Conservation (phyloP, 2,888 invertebrate genomes). For the Loripinus fragilis region DNA sequence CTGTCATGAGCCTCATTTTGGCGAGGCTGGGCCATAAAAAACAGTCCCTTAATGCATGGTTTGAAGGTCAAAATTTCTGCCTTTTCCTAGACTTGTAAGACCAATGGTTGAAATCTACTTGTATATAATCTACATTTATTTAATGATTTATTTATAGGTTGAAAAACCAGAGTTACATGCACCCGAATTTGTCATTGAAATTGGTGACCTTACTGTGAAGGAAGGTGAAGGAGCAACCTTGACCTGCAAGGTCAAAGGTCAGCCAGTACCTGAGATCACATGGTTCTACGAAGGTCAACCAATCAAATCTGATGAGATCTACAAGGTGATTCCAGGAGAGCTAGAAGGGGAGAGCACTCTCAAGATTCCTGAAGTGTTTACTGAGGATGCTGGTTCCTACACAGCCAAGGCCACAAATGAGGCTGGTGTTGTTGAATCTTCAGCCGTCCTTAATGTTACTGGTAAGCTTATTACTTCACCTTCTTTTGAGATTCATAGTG, state of each 20-base stretch:
- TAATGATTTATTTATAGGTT: conserved; percentile 41
- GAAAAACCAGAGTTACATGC: conserved; percentile 62
- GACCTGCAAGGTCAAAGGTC: conserved; percentile 81
- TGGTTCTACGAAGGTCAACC: conserved; percentile 93
- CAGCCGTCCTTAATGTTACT: conserved; percentile 89
- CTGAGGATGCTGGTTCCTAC: conserved; percentile 90
- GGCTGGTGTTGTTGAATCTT: conserved; percentile 90
- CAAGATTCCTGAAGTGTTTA: conserved; percentile 87
- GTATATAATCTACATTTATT: too few species aligned
- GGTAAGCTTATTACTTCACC: too few species aligned
- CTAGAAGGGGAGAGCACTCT: conserved; percentile 84
- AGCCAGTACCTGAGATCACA: conserved; percentile 85
- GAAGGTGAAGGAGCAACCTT: conserved; percentile 79
- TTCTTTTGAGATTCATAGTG: too few species aligned
- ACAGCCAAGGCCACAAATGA: conserved; percentile 90
- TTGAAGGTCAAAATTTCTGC: too few species aligned
- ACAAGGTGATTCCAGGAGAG: conserved; percentile 85
- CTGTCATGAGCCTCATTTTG: too few species aligned
- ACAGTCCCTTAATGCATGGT: too few species aligned
- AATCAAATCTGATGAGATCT: conserved; percentile 86
- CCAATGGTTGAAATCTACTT: too few species aligned
- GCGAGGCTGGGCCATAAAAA: too few species aligned
- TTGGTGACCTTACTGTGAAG: conserved; percentile 72
- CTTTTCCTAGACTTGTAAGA: too few species aligned
- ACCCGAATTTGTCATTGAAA: conserved; percentile 71